Evolutionary conservation across 2,113 vertebrate genomes (phyloP).

Genomic region (Pandion haliaetus): DNA sequence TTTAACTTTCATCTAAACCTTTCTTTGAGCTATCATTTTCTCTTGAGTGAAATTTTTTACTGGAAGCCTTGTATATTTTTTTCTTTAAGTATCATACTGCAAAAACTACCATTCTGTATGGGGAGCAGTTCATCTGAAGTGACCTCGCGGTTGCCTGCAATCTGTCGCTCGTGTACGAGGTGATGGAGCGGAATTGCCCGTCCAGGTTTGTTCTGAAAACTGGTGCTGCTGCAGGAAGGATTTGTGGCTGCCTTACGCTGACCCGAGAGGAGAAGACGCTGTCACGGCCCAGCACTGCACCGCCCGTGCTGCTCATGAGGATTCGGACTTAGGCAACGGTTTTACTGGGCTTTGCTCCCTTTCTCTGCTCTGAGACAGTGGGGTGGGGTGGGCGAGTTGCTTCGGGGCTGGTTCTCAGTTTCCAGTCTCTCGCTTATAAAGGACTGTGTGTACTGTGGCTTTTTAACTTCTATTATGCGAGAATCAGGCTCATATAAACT

Average conservation of each 20-base stretch:
- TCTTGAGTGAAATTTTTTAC: not conserved
- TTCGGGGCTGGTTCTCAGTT: not conserved
- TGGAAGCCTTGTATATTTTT: not conserved
- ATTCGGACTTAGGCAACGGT: not conserved
- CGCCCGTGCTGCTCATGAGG: rapidly evolving
- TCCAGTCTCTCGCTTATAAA: not conserved
- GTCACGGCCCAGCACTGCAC: too few species aligned
- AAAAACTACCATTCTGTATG: rapidly evolving
- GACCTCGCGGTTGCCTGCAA: not conserved
- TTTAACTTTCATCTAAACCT: not conserved
- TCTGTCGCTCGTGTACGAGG: rapidly evolving
- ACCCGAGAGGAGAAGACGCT: rapidly evolving
- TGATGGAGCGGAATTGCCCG: not conserved
- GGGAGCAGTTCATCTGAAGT: too few species aligned
- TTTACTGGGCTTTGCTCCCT: too few species aligned
- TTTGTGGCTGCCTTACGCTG: rapidly evolving
- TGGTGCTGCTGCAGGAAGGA: not conserved
- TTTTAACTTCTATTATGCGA: not conserved
- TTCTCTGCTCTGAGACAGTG: too few species aligned
- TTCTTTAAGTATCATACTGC: not conserved
- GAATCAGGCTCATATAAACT: not conserved
- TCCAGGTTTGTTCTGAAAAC: not conserved
- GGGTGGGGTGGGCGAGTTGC: not conserved
- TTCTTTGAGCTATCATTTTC: not conserved
- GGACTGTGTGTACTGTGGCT: too few species aligned